Evolutionary conservation across 2,888 invertebrate species (phyloP).

Genomic region (Leptinotarsa rubiginosa): DNA sequence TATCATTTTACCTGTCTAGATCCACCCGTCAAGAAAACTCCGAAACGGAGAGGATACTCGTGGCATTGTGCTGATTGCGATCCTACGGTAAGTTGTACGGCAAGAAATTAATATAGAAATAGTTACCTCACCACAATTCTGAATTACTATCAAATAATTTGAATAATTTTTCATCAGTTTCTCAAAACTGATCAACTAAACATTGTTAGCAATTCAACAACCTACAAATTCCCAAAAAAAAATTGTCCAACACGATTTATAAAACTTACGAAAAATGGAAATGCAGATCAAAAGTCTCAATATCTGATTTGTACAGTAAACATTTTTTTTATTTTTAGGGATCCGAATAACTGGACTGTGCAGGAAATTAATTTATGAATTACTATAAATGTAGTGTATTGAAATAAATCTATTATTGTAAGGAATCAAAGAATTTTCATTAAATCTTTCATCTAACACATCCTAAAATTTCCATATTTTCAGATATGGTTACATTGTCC

Average conservation of each 20-base stretch:
- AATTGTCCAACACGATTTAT: neutral
- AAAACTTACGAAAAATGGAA: neutral
- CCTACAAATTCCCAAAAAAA: no score
- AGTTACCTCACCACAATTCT: no score
- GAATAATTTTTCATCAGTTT: no score
- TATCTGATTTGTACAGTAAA: neutral
- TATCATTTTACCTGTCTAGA: slow-evolving; percentile 95
- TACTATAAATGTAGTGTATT: slow-evolving; percentile 25
- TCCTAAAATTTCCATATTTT: no score
- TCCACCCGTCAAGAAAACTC: slow-evolving; percentile 93
- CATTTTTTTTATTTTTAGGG: slow-evolving; percentile 49
- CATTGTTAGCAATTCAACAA: no score
- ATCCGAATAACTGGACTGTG: slow-evolving; percentile 49
- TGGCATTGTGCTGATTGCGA: slow-evolving; percentile 98
- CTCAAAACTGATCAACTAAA: no score
- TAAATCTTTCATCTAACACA: neutral
- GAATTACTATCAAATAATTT: no score
- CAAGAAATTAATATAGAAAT: neutral
- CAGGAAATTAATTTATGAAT: slow-evolving; percentile 17
- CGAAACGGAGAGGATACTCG: slow-evolving; percentile 92
- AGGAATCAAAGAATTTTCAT: slow-evolving; percentile 8
- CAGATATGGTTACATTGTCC: no score
- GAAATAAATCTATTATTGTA: slow-evolving; percentile 34
- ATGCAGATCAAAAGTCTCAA: neutral
- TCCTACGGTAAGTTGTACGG: slow-evolving; percentile 73